Percentiles rank a stretch among this genome's conserved stretches.
Conservation (phyloP, 2,797 vertebrate species). For the Pelochelys cantorii region DNA sequence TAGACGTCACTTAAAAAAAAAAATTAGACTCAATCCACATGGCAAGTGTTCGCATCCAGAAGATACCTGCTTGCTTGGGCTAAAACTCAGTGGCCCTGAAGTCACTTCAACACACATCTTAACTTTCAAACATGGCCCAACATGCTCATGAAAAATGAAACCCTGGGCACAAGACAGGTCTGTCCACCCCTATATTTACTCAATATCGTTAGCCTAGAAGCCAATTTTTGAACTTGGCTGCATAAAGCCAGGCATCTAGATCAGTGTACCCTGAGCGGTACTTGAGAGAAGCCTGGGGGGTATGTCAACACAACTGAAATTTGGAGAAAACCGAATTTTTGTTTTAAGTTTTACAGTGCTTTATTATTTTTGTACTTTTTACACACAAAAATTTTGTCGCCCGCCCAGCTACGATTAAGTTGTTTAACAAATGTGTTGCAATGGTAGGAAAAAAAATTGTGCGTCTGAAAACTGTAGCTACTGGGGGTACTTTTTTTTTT, state of each 20-base stretch:
- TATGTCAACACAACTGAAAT: too few relatives aligned
- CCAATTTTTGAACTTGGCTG: neutral
- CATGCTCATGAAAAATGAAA: neutral
- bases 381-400: too few relatives aligned
- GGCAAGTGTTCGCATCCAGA: neutral
- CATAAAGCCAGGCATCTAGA: neutral
- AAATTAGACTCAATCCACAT: neutral
- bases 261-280: too few relatives aligned
- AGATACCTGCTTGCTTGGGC: neutral
- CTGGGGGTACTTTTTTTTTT: too few relatives aligned
- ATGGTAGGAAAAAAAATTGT: too few relatives aligned
- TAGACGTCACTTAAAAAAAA: slow-evolving; percentile 4
- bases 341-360: too few relatives aligned
- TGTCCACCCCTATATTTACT: neutral
- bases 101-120: neutral
- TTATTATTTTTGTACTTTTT: too few relatives aligned
- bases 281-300: too few relatives aligned
- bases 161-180: neutral
- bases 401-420: too few relatives aligned
- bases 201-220: neutral
- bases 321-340: too few relatives aligned
- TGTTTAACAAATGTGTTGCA: too few relatives aligned
- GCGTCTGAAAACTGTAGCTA: too few relatives aligned
- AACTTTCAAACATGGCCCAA: neutral
- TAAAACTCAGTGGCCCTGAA: neutral